Evolutionary conservation across 2,888 invertebrate genomes (phyloP).

Genomic region (Polia nebulosa): DNA sequence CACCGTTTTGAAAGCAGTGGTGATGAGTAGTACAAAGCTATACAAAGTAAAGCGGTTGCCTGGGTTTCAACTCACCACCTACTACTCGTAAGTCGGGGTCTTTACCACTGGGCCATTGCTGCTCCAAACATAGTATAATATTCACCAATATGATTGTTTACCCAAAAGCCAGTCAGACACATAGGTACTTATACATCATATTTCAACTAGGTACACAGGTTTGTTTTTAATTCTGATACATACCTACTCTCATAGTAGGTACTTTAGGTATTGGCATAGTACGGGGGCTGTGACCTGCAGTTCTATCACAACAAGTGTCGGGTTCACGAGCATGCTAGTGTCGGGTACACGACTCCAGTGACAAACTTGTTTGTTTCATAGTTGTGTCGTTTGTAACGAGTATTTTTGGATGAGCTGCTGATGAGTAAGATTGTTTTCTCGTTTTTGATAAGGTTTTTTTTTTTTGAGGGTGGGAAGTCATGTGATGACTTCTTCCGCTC

Average conservation of each 20-base stretch:
- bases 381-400: background rate
- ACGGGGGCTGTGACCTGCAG: conserved; percentile 53
- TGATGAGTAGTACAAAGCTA: no score
- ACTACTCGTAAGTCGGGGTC: no score
- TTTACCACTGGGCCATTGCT: no score
- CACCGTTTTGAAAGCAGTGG: no score
- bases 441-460: no score
- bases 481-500: no score
- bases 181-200: background rate
- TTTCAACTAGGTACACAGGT: background rate
- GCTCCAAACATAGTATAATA: no score
- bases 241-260: conserved; percentile 15
- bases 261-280: conserved; percentile 46
- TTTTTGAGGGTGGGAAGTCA: no score
- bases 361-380: conserved; percentile 43
- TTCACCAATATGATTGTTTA: no score
- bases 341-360: conserved; percentile 41
- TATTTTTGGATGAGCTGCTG: conserved; percentile 40
- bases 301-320: conserved; percentile 57
- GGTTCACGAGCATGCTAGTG: conserved; percentile 33
- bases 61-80: no score
- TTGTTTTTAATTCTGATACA: conserved; percentile 9
- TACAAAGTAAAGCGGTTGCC: no score
- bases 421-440: conserved; percentile 12
- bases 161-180: background rate